Percentiles rank a stretch among this genome's conserved stretches.
These are phyloP conservation scores for Trogon melanurus DNA, from an alignment of 2,113 vertebrate species.

Conservation along the genomic window DNA sequence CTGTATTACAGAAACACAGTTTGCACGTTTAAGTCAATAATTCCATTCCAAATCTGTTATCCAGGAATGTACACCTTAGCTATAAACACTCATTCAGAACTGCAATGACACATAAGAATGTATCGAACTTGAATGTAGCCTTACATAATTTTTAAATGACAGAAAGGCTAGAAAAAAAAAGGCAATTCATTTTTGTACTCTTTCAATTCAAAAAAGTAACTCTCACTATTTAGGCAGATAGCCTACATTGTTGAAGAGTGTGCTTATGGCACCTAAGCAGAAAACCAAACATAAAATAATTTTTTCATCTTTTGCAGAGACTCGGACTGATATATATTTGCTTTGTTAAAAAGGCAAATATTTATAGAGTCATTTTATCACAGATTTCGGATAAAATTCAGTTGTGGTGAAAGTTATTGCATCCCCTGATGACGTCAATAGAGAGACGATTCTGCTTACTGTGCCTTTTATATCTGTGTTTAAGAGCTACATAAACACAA, in stretches of 20 bases:
- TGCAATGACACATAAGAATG: not conserved
- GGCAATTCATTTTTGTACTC: not conserved
- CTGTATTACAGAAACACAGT: not conserved
- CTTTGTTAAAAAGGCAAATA: not conserved
- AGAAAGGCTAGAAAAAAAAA: constrained; percentile 4
- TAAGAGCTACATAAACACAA: constrained; percentile 8
- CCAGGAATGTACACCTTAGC: not conserved
- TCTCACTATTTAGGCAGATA: not conserved
- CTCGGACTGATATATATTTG: not conserved
- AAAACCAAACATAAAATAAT: not conserved
- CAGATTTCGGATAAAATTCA: not conserved
- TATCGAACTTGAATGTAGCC: not conserved
- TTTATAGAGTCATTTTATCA: constrained; percentile 3
- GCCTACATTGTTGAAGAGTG: not conserved
- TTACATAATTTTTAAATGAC: constrained; percentile 6
- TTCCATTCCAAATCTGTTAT: constrained; percentile 16
- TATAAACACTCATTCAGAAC: constrained; percentile 28
- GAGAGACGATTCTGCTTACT: not conserved
- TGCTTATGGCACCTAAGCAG: not conserved
- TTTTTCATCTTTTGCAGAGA: not conserved
- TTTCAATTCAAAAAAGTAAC: not conserved
- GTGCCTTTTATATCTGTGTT: not conserved
- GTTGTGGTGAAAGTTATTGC: not conserved
- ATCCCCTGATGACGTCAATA: not conserved
- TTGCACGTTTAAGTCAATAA: not conserved